A percentile compares a stretch with the other conserved stretches of the same genome.
Conservation (phyloP, 2,888 invertebrate genomes). For the Lathronympha strigana region DNA sequence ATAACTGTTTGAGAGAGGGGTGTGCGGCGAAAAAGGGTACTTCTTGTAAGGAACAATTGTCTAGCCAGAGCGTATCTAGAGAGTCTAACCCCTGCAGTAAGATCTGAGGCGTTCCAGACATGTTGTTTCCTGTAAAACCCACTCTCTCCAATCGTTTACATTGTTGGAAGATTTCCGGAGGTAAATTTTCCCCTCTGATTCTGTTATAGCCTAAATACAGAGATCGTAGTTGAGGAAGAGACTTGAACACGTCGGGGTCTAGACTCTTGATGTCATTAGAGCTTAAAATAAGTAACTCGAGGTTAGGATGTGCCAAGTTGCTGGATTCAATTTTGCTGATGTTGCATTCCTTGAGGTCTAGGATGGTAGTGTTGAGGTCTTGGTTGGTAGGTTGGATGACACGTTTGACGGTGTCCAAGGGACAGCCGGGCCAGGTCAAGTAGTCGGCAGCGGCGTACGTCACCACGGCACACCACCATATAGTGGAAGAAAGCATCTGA, state of each 20-base stretch:
- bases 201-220: slow-evolving; percentile 10
- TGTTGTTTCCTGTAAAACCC: slow-evolving; percentile 5
- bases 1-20: slow-evolving; percentile 3
- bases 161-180: neutral
- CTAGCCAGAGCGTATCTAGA: neutral
- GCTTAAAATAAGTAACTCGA: slow-evolving; percentile 6
- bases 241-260: neutral
- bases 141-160: slow-evolving; percentile 9
- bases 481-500: slow-evolving; percentile 1
- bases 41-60: slow-evolving; percentile 13
- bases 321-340: slow-evolving; percentile 11
- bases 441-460: neutral
- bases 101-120: slow-evolving; percentile 1
- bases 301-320: slow-evolving; percentile 1
- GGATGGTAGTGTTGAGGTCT: neutral
- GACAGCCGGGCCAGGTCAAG: slow-evolving; percentile 9
- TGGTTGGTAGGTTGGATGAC: neutral
- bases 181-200: slow-evolving; percentile 1
- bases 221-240: neutral
- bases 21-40: slow-evolving; percentile 8
- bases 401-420: neutral
- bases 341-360: slow-evolving; percentile 14
- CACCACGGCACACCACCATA: neutral
- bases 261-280: neutral
- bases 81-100: neutral